Conservation (phyloP, 2,113 vertebrate species). For the Spermophilus dauricus region DNA sequence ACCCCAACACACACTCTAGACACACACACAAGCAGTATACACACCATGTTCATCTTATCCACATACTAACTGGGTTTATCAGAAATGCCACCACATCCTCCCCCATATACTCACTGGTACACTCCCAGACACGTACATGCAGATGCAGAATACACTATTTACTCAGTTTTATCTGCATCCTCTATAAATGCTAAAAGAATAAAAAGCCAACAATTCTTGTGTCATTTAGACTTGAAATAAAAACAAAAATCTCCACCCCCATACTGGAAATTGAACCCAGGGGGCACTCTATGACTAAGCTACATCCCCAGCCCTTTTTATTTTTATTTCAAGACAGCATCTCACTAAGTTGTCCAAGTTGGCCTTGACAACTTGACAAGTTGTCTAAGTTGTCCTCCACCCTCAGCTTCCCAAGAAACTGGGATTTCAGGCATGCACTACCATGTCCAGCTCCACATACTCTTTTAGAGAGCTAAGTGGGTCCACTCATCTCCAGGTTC, state of each 20-base stretch:
- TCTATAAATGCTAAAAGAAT: slow-evolving; percentile 25
- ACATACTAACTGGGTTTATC: neutral
- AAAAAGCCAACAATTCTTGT: neutral
- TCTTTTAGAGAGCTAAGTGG: neutral
- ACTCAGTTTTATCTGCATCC: neutral
- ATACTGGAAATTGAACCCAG: no score
- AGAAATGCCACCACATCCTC: neutral
- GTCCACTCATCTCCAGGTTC: neutral
- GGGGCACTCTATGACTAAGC: no score
- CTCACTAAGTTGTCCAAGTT: no score
- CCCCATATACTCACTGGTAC: neutral
- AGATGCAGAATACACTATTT: neutral
- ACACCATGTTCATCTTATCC: neutral
- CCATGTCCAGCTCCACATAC: neutral
- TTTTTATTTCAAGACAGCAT: no score
- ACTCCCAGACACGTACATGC: neutral
- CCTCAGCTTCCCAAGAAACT: no score
- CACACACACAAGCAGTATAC: fast-evolving
- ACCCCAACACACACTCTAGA: neutral
- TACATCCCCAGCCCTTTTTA: no score
- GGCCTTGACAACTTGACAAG: no score
- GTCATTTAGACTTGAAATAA: neutral
- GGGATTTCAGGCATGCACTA: no score
- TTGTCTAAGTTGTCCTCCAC: no score
- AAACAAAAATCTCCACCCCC: neutral